Evolutionary conservation across 2,113 vertebrate genomes (phyloP).

Genomic region (Psittacula cyanocephala): DNA sequence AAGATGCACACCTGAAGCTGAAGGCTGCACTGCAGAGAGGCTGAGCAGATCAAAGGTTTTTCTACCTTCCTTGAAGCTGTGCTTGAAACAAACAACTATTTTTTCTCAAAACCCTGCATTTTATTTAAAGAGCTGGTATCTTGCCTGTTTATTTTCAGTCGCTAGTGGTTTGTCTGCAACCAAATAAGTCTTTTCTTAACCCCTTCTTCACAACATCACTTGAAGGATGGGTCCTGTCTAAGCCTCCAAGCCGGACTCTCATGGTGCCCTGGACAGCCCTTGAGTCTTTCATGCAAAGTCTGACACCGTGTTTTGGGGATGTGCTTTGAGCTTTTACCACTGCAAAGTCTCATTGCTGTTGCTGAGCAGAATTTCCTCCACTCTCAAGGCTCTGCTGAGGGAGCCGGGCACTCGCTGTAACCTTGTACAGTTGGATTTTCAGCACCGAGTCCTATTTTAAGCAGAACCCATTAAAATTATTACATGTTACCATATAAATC

Average conservation of each 20-base stretch:
- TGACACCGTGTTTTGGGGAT: not conserved
- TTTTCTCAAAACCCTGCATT: constrained; percentile 4
- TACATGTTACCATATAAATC: not conserved
- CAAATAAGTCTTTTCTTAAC: constrained; percentile 20
- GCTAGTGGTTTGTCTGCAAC: not conserved
- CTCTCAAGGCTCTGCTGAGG: not conserved
- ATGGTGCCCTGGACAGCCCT: not conserved
- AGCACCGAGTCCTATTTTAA: not conserved
- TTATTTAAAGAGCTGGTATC: constrained; percentile 36
- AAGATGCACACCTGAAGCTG: not conserved
- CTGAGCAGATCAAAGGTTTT: constrained; percentile 28
- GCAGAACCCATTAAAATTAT: constrained; percentile 45
- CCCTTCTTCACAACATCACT: not conserved
- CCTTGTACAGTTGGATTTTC: not conserved
- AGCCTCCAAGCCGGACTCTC: not conserved
- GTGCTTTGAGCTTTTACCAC: not conserved
- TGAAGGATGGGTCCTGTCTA: rapidly evolving
- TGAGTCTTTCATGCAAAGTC: not conserved
- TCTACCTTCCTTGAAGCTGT: constrained; percentile 46
- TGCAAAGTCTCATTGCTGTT: not conserved
- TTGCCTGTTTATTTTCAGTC: constrained; percentile 28
- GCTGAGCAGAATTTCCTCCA: not conserved
- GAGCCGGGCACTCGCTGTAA: rapidly evolving
- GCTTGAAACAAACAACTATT: constrained; percentile 28
- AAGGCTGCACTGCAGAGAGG: not conserved